Percentiles rank a stretch among this genome's conserved stretches.
Conservation (phyloP, 2,888 invertebrate species). For the Amphipoea oculea region DNA sequence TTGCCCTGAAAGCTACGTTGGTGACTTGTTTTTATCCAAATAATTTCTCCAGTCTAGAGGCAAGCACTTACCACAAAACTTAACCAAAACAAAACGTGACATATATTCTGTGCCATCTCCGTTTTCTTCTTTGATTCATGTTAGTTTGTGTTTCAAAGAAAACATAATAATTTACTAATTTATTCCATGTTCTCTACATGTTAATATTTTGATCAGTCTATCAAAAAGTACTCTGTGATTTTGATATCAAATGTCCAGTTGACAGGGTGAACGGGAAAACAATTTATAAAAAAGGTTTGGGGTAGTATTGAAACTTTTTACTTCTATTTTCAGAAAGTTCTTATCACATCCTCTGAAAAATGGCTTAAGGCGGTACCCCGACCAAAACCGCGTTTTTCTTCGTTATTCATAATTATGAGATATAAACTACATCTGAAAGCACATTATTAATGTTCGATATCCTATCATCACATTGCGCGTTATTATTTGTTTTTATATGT, state of each 20-base stretch:
- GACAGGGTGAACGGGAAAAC: slow-evolving; percentile 11
- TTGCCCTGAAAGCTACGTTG: background rate
- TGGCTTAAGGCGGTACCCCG: too few species aligned
- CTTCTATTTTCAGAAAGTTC: background rate
- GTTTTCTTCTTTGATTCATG: slow-evolving; percentile 52
- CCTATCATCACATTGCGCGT: too few species aligned
- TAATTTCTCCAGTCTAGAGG: background rate
- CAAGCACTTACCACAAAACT: slow-evolving; percentile 73
- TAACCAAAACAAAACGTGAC: slow-evolving; percentile 75
- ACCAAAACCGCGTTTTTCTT: too few species aligned
- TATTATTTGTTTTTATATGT: too few species aligned
- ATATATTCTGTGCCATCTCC: slow-evolving; percentile 61
- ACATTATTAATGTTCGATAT: too few species aligned
- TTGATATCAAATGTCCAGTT: slow-evolving; percentile 43
- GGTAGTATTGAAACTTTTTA: background rate
- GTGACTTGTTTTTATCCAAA: background rate
- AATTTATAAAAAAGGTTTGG: slow-evolving; percentile 8
- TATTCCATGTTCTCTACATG: slow-evolving; percentile 42
- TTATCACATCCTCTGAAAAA: background rate
- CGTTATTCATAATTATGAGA: too few species aligned
- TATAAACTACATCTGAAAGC: too few species aligned
- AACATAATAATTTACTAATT: slow-evolving; percentile 59
- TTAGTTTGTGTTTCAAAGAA: slow-evolving; percentile 44
- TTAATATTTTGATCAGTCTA: slow-evolving; percentile 51
- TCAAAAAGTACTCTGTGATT: too few species aligned